A percentile compares a stretch with the other conserved stretches of the same genome.
These are phyloP conservation scores for Microctonus brassicae DNA, from an alignment of 2,888 invertebrate genomes.

Conservation along the genomic window DNA sequence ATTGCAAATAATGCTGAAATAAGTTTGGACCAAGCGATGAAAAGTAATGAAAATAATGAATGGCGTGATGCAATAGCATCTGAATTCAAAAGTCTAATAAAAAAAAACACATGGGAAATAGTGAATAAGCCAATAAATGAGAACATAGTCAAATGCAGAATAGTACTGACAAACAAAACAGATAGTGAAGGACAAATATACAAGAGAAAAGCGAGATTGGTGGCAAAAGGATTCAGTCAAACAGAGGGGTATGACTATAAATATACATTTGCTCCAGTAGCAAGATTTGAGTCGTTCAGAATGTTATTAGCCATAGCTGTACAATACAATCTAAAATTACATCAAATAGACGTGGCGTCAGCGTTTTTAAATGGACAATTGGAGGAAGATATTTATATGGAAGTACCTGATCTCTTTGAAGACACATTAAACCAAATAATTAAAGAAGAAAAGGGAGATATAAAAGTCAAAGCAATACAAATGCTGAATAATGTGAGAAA, in stretches of 20 bases:
- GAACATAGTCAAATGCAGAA: slow-evolving; percentile 18
- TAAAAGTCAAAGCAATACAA: too few species aligned
- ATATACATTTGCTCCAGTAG: slow-evolving; percentile 37
- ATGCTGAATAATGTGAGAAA: too few species aligned
- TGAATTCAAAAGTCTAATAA: slow-evolving; percentile 27
- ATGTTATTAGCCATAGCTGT: not conserved
- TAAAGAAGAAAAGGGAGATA: too few species aligned
- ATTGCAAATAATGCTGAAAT: slow-evolving; percentile 9
- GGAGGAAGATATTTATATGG: slow-evolving; percentile 16
- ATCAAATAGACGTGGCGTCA: not conserved
- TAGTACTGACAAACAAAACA: slow-evolving; percentile 31
- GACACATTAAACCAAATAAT: too few species aligned
- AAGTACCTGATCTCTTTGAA: not conserved
- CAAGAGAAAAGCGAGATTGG: slow-evolving; percentile 24
- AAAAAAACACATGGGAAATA: slow-evolving; percentile 23
- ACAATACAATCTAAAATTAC: not conserved
- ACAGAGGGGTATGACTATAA: slow-evolving; percentile 17
- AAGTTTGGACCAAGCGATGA: slow-evolving; percentile 21
- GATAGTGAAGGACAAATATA: slow-evolving; percentile 19
- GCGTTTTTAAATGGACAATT: slow-evolving; percentile 6
- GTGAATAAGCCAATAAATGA: not conserved
- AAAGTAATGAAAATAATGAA: not conserved
- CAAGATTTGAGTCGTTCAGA: slow-evolving; percentile 11
- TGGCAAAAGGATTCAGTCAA: slow-evolving; percentile 31
- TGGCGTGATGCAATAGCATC: slow-evolving; percentile 21